Evolutionary conservation across 2,113 vertebrate genomes (phyloP).

Genomic region (Malurus alboscapulatus): DNA sequence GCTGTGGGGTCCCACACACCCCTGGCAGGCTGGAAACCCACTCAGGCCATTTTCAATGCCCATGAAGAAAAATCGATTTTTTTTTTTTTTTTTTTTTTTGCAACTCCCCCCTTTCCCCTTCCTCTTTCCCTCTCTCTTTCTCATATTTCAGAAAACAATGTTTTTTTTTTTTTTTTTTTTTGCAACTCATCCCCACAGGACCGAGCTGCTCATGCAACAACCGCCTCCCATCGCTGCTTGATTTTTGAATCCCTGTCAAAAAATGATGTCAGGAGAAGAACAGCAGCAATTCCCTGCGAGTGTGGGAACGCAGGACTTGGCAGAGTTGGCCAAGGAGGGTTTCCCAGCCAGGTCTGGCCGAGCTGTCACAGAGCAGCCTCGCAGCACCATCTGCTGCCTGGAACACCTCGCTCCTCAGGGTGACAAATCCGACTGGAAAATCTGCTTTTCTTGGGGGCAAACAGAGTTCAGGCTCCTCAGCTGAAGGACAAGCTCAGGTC

Average conservation of each 20-base stretch:
- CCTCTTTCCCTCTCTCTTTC: too few relatives aligned
- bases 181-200: background rate
- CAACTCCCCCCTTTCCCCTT: too few relatives aligned
- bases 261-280: background rate
- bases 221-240: background rate
- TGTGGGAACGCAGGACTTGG: background rate
- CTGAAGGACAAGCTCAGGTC: background rate
- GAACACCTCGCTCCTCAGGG: fast-evolving
- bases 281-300: background rate
- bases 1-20: background rate
- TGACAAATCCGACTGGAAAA: background rate
- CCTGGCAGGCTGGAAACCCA: background rate
- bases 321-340: background rate
- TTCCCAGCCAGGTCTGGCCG: background rate
- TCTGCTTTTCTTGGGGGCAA: background rate
- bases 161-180: background rate
- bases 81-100: background rate
- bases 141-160: too few relatives aligned
- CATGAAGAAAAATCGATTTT: background rate
- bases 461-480: background rate
- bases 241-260: background rate
- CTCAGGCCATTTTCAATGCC: background rate
- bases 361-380: background rate
- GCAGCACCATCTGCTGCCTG: constrained; percentile 52
- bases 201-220: background rate